phyloP scores from a whole-genome alignment of 2,113 vertebrate genomes.

The Neotoma lepida region DNA sequence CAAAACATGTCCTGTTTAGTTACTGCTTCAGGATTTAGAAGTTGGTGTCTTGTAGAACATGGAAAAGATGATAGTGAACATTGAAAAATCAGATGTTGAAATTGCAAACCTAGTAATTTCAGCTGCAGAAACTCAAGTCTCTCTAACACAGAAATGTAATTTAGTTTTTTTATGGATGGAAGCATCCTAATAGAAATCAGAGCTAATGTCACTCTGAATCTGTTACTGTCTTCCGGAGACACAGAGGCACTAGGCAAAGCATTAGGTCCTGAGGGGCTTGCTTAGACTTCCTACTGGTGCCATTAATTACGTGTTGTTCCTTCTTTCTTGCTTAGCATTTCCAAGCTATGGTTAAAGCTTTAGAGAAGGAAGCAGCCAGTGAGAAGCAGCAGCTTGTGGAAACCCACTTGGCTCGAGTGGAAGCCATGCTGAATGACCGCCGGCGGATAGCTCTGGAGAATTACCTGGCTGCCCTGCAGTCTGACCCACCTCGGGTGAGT shows the following conservation, averaged over 20 bases:
- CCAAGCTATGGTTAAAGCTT: slow-evolving; percentile 96
- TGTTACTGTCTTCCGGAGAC: neutral
- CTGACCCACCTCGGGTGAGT: slow-evolving; percentile 92
- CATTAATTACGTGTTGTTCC: neutral
- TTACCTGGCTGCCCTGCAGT: slow-evolving; percentile 96
- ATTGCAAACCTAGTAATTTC: neutral
- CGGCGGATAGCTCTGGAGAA: slow-evolving; percentile 96
- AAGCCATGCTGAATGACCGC: slow-evolving; percentile 97
- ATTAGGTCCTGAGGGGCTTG: rapidly evolving
- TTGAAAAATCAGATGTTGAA: neutral
- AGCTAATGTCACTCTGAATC: neutral
- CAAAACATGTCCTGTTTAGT: neutral
- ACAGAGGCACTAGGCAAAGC: neutral
- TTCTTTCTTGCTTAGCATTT: slow-evolving; percentile 88
- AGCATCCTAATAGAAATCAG: neutral
- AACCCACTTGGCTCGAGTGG: slow-evolving; percentile 96
- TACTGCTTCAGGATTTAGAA: neutral
- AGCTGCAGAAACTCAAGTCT: neutral
- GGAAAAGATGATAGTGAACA: neutral
- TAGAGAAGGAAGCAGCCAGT: slow-evolving; percentile 97
- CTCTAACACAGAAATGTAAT: neutral
- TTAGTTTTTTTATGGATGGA: neutral
- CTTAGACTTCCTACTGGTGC: neutral
- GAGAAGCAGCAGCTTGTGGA: slow-evolving; percentile 99
- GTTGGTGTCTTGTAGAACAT: neutral